Conservation (phyloP, 2,113 vertebrate species). For the Burhinus bistriatus region DNA sequence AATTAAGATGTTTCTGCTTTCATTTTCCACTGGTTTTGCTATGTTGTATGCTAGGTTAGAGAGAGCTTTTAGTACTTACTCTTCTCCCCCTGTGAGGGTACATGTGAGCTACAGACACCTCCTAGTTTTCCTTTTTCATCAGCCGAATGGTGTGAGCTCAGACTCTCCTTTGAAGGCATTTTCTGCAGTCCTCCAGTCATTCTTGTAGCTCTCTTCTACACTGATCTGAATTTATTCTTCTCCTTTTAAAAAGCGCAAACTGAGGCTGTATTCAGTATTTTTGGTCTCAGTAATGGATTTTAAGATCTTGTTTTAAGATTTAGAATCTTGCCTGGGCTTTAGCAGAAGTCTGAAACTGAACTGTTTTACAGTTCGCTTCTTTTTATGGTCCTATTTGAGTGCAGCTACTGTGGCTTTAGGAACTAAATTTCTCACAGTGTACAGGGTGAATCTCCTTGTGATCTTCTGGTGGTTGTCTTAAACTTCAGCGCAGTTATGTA, state of each 20-base stretch:
- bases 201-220: not conserved
- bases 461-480: not conserved
- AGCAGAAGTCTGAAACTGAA: not conserved
- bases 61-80: not conserved
- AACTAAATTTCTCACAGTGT: not conserved
- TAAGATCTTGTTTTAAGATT: not conserved
- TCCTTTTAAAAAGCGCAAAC: not conserved
- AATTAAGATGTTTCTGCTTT: not conserved
- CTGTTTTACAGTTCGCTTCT: not conserved
- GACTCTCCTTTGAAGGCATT: not conserved
- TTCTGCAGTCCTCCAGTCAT: not conserved
- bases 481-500: not conserved
- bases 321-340: not conserved
- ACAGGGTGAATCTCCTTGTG: not conserved
- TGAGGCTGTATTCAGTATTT: not conserved
- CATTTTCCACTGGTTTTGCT: not conserved
- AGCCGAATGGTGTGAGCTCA: not conserved
- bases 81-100: not conserved
- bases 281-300: not conserved
- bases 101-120: not conserved
- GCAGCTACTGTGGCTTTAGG: not conserved
- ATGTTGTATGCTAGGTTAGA: not conserved
- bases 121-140: not conserved
- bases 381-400: constrained; percentile 12
- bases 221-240: not conserved